These are phyloP conservation scores for Triops longicaudatus DNA, from an alignment of 1,140 invertebrate species.

Conservation along the genomic window DNA sequence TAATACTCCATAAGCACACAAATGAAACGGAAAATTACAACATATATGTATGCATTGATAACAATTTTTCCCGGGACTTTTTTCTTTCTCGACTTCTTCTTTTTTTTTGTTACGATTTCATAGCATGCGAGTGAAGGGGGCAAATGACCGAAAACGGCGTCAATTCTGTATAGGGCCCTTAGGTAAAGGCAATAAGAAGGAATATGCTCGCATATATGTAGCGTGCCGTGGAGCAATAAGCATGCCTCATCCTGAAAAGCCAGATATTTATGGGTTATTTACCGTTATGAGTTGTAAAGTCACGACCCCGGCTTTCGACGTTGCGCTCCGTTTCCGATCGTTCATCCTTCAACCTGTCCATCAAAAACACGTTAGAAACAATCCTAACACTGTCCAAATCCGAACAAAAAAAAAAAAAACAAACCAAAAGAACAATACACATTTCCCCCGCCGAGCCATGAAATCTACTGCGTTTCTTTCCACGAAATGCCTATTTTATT, in stretches of 20 bases:
- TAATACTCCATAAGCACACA: neutral
- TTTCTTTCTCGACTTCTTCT: neutral
- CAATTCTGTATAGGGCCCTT: neutral
- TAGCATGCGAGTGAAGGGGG: neutral
- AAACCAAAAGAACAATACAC: conserved; percentile 12
- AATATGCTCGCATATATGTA: neutral
- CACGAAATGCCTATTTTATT: neutral
- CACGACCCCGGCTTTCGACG: conserved; percentile 25
- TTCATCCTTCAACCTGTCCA: conserved; percentile 27
- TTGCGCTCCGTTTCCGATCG: conserved; percentile 28
- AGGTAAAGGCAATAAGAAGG: neutral
- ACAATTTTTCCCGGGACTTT: neutral
- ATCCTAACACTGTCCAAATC: neutral
- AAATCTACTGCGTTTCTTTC: neutral
- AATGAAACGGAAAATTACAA: conserved; percentile 1
- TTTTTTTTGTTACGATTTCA: neutral
- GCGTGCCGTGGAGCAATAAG: neutral
- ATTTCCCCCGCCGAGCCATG: neutral
- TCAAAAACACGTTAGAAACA: conserved; percentile 12
- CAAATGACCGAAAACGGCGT: neutral
- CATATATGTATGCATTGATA: conserved; percentile 5
- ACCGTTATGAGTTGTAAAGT: conserved; percentile 26
- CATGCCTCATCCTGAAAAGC: conserved; percentile 13
- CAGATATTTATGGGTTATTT: conserved; percentile 21
- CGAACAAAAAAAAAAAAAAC: conserved; percentile 11